Percentiles rank a stretch among this genome's conserved stretches.
phyloP scores from a whole-genome alignment of 1,140 invertebrate species.

The Trypoxylus dichotomus region DNA sequence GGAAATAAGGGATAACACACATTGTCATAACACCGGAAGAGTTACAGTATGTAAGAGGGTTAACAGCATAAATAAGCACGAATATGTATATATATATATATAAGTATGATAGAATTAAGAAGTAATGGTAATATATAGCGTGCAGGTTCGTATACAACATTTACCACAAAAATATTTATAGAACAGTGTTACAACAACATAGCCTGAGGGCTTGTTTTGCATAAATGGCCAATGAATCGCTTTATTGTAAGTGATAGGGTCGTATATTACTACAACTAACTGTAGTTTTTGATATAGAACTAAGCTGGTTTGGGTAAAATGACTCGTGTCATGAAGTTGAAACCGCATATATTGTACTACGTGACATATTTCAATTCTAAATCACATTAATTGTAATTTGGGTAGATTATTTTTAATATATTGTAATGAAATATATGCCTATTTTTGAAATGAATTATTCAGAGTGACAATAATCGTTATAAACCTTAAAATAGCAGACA shows the following conservation, averaged over 20 bases:
- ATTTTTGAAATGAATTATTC: no score
- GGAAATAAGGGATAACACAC: neutral
- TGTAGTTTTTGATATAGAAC: neutral
- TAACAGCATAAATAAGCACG: neutral
- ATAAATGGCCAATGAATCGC: neutral
- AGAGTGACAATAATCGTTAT: no score
- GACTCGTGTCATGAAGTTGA: no score
- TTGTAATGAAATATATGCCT: no score
- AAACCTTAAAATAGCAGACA: no score
- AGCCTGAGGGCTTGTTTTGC: neutral
- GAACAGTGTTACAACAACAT: conserved; percentile 2
- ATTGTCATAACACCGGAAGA: neutral
- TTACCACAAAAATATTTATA: neutral
- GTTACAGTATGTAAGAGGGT: neutral
- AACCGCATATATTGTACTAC: no score
- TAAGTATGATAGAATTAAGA: neutral
- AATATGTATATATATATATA: conserved; percentile 2
- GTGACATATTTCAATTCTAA: no score
- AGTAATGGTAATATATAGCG: conserved; percentile 1
- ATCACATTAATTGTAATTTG: no score
- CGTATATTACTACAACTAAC: no score
- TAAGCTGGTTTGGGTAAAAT: neutral
- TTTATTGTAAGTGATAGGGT: no score
- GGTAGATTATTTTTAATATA: no score
- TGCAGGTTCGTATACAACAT: neutral